Evolutionary conservation across 2,113 vertebrate species (phyloP).

Genomic region (Halcyon senegalensis): DNA sequence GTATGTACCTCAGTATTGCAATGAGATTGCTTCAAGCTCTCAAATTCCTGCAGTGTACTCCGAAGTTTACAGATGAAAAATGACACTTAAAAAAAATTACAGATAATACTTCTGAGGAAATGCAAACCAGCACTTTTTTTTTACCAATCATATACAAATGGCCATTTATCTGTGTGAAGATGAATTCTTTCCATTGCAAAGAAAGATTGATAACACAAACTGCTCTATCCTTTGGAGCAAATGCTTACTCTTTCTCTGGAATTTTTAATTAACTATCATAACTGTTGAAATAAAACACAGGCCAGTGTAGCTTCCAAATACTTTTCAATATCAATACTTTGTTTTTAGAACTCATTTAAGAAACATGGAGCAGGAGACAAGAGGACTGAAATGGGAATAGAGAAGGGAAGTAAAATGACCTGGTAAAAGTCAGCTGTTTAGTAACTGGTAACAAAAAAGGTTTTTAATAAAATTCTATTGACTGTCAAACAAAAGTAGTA

Average conservation of each 20-base stretch:
- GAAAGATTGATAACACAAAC: neutral
- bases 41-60: neutral
- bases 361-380: neutral
- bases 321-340: neutral
- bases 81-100: neutral
- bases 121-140: neutral
- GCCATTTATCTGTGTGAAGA: neutral
- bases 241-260: neutral
- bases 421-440: neutral
- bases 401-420: neutral
- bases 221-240: neutral
- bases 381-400: neutral
- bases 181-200: neutral
- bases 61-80: neutral
- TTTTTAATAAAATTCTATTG: neutral
- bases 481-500: neutral
- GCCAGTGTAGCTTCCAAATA: neutral
- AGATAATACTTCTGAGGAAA: neutral
- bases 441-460: neutral
- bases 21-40: neutral
- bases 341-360: neutral
- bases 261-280: neutral
- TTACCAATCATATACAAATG: neutral
- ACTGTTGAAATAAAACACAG: neutral
- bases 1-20: neutral